phyloP scores from a whole-genome alignment of 2,113 vertebrate species.

The Ia io region DNA sequence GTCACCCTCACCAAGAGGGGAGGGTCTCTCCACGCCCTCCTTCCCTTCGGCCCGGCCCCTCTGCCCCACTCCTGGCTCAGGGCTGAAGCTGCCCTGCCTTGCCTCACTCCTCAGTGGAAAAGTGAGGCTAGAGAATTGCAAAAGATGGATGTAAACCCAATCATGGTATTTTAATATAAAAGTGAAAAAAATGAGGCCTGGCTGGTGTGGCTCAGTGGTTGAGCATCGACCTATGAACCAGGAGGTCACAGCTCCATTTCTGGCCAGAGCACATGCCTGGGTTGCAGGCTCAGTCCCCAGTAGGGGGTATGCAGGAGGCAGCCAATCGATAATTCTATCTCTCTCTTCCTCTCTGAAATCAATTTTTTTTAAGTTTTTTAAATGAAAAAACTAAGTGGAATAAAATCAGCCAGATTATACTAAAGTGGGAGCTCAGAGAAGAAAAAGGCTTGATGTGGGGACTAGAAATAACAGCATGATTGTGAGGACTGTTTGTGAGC shows the following conservation, averaged over 20 bases:
- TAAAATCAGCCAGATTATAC: background rate
- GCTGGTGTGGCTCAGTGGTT: too few species aligned
- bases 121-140: background rate
- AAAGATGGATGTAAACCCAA: background rate
- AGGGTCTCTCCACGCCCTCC: background rate
- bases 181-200: background rate
- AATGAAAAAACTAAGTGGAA: too few species aligned
- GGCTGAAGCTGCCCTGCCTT: background rate
- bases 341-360: too few species aligned
- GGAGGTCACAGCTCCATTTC: too few species aligned
- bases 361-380: too few species aligned
- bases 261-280: too few species aligned
- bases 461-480: background rate
- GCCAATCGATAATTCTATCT: too few species aligned
- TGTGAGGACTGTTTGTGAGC: background rate
- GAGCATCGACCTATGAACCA: too few species aligned
- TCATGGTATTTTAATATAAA: background rate
- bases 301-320: too few species aligned
- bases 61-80: background rate
- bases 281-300: too few species aligned
- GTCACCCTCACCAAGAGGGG: background rate
- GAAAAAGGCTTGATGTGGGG: background rate
- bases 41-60: rapidly evolving
- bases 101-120: background rate
- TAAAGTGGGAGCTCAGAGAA: background rate